Evolutionary conservation across 2,888 invertebrate genomes (phyloP).

Genomic region (Operophtera brumata): DNA sequence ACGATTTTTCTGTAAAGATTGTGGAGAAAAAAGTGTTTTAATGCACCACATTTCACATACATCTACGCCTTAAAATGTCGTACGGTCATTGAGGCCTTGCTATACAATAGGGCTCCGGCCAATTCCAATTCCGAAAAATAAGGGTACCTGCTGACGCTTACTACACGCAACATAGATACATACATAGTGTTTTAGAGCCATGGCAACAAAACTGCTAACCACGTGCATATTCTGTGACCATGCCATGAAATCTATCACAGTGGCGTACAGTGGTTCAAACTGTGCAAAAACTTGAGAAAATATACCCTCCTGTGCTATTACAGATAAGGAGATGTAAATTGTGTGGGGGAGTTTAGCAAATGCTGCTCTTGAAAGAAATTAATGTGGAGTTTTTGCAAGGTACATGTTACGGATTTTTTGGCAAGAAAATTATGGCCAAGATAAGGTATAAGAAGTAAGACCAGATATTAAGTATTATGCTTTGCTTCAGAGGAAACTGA

Average conservation of each 20-base stretch:
- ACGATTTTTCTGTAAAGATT: too few relatives aligned
- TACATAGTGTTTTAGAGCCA: neutral
- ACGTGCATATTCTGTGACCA: neutral
- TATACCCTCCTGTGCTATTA: constrained; percentile 53
- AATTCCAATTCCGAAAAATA: neutral
- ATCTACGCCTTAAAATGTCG: too few relatives aligned
- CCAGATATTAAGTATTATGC: too few relatives aligned
- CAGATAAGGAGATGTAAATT: constrained; percentile 76
- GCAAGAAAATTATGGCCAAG: constrained; percentile 14
- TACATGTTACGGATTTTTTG: constrained; percentile 23
- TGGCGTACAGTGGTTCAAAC: constrained; percentile 22
- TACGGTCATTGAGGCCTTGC: too few relatives aligned
- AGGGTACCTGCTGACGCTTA: neutral
- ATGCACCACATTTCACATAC: too few relatives aligned
- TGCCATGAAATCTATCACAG: constrained; percentile 22
- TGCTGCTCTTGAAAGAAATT: constrained; percentile 64
- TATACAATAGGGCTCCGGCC: too few relatives aligned
- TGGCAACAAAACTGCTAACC: too few relatives aligned
- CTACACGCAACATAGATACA: neutral
- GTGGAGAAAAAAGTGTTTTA: too few relatives aligned
- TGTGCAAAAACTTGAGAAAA: constrained; percentile 35
- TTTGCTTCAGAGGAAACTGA: too few relatives aligned
- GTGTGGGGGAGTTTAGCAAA: constrained; percentile 56
- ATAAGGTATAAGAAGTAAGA: constrained; percentile 16
- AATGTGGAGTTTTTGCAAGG: constrained; percentile 48